phyloP scores from a whole-genome alignment of 2,797 vertebrate genomes.

The Enteromius afrohamiltoni region DNA sequence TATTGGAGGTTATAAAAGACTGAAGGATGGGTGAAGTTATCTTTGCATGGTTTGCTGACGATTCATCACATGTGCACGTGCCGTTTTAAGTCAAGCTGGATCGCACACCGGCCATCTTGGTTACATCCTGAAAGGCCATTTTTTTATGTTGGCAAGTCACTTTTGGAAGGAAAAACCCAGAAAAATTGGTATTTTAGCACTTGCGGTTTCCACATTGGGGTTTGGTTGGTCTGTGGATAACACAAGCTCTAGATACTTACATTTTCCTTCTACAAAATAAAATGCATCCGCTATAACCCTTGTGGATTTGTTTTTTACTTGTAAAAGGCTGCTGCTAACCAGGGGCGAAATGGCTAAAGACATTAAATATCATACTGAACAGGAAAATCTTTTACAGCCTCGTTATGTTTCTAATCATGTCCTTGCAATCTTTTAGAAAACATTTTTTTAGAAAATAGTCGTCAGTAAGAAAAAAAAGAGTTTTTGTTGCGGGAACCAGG shows the following conservation, averaged over 20 bases:
- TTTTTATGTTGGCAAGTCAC: neutral
- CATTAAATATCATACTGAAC: neutral
- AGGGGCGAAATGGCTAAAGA: neutral
- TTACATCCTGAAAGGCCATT: neutral
- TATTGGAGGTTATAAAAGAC: constrained; percentile 46
- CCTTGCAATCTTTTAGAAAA: neutral
- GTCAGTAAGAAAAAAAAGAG: neutral
- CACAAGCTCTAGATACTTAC: neutral
- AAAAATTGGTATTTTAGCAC: neutral
- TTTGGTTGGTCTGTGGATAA: neutral
- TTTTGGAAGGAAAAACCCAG: neutral
- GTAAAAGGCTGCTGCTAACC: neutral
- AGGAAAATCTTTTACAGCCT: neutral
- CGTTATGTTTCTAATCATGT: neutral
- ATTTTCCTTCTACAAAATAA: neutral
- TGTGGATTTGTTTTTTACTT: neutral
- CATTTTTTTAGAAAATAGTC: neutral
- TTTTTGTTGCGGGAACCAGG: neutral
- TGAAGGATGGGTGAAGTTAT: constrained; percentile 52
- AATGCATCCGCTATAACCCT: neutral
- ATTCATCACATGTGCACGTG: constrained; percentile 5
- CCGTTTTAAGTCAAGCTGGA: neutral
- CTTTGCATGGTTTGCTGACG: constrained; percentile 18
- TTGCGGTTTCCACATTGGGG: neutral
- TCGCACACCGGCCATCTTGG: constrained; percentile 3